phyloP scores from a whole-genome alignment of 2,888 invertebrate species.

The Netelia inedita region DNA sequence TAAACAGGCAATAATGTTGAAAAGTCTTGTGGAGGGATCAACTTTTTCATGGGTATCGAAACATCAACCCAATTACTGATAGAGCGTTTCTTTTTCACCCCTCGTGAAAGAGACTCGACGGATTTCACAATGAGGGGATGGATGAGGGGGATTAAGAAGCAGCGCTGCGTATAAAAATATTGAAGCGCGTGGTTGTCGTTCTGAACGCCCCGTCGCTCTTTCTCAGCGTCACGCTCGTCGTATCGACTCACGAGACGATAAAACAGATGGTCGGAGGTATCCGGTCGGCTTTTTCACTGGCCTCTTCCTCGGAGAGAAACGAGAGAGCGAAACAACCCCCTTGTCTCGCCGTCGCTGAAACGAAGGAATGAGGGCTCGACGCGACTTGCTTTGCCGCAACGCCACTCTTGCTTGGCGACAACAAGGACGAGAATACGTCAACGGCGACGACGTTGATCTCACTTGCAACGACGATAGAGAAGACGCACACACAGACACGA shows the following conservation, averaged over 20 bases:
- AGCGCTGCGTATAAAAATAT: too few species aligned
- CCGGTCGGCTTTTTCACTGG: too few species aligned
- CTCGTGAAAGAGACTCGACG: not conserved
- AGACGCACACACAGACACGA: constrained; percentile 1
- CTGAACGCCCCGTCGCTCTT: too few species aligned
- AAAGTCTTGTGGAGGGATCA: too few species aligned
- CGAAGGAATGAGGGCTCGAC: constrained; percentile 58
- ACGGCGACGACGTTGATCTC: constrained; percentile 57
- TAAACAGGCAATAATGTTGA: too few species aligned
- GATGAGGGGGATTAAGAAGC: too few species aligned
- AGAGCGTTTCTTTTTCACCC: not conserved
- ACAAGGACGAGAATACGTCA: constrained; percentile 31
- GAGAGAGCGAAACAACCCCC: constrained; percentile 16
- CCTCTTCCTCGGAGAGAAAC: too few species aligned
- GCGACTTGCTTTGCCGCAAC: constrained; percentile 53
- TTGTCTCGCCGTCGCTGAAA: constrained; percentile 47
- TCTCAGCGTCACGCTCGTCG: too few species aligned
- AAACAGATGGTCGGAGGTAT: too few species aligned
- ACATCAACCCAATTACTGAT: constrained; percentile 42
- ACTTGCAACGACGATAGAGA: constrained; percentile 30
- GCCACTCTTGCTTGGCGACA: constrained; percentile 32
- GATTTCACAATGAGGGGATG: not conserved
- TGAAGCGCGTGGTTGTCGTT: too few species aligned
- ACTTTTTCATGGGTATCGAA: constrained; percentile 11
- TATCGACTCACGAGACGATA: too few species aligned